phyloP scores from a whole-genome alignment of 2,888 invertebrate genomes.

The Patella caerulea region DNA sequence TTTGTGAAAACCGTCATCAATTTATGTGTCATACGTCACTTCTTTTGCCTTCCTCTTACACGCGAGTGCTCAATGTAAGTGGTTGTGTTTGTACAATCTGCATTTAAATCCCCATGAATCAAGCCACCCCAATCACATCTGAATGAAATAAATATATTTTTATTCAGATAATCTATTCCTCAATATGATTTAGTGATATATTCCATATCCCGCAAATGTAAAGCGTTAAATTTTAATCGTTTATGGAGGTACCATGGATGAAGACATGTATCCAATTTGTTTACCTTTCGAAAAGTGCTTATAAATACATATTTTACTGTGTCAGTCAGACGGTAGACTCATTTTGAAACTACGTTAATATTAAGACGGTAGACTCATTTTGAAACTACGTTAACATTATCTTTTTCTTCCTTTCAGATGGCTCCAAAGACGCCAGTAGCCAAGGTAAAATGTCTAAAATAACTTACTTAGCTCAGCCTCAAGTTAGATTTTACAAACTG shows the following conservation, averaged over 20 bases:
- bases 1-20: constrained; percentile 36
- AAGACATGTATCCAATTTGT: too few species aligned
- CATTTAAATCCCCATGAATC: constrained; percentile 35
- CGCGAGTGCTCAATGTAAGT: constrained; percentile 50
- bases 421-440: constrained; percentile 36
- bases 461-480: too few species aligned
- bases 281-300: too few species aligned
- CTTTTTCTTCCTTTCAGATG: constrained; percentile 36
- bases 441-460: constrained; percentile 5
- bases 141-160: background rate
- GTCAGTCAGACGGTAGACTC: too few species aligned
- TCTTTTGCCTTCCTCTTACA: constrained; percentile 46
- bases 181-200: background rate
- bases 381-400: background rate
- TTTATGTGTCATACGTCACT: constrained; percentile 32
- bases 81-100: constrained; percentile 20
- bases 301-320: too few species aligned
- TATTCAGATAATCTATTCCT: background rate
- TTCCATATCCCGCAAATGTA: too few species aligned
- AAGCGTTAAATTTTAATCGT: too few species aligned
- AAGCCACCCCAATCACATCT: background rate
- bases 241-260: too few species aligned
- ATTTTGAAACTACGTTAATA: too few species aligned
- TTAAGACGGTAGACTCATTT: too few species aligned
- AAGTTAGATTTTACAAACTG: too few species aligned